Evolutionary conservation across 2,797 vertebrate genomes (phyloP), one percentile per base, ranked within the genome.

Genomic region (Neostethus bicornis): DNA sequence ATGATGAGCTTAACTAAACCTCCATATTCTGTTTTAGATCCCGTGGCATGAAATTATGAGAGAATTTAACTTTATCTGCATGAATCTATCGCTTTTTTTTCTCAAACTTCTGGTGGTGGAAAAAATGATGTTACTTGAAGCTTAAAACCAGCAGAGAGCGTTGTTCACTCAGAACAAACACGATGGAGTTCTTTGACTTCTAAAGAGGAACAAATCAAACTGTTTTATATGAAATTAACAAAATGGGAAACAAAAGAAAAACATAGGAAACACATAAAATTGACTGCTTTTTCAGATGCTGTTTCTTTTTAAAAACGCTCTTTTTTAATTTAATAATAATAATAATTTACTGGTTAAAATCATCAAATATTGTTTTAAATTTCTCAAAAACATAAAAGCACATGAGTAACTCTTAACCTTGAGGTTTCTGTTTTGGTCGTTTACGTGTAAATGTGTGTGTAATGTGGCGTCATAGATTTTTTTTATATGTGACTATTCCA

Each of bases 301-400:
- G 21, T 63, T 49, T 21, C 3, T 55, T 9, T 56, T 34, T 24
- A 17, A 11, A 21, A 41, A 20, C 16, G 34, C 1, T 45, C 29
- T 47, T n/a, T 48, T 37, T 47, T 32, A 4, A 49, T 44, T 48
- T 35, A 51, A 14, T 51, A 34, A 51, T 62, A 2, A 37, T 29
- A 13, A 50, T 2, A 5, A 8, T 50, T 48, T 5, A 17, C 28
- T n/a, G n/a, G n/a, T n/a, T n/a, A n/a, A n/a, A n/a, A n/a, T n/a
- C n/a, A n/a, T n/a, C 51, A 80, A 75, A 75, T 72, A 65, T 75
- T 79, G 68, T 65, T 76, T 56, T 73, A 31, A 68, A 61, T 17
- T 38, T 37, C 39, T 42, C 39, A 26, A 65, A 50, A 3, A 16
- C 51, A 2, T 19, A 23, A 51, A 26, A 55, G 63, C 49, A 48